Percentiles rank a stretch among this genome's conserved stretches.
phyloP scores from a whole-genome alignment of 2,888 invertebrate genomes.

The Nymphalis c-album region DNA sequence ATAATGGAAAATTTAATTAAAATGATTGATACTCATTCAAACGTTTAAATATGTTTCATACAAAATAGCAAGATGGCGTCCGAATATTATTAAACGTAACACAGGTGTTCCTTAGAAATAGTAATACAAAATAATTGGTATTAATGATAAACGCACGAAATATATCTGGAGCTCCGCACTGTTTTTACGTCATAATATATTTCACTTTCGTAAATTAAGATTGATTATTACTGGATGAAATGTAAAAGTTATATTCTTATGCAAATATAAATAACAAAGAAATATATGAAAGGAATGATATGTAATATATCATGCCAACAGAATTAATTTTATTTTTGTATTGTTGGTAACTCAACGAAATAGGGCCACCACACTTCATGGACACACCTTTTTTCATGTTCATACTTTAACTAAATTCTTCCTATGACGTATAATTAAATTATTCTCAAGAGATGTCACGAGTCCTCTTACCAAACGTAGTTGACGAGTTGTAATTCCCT shows the following conservation, averaged over 20 bases:
- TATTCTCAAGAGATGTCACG: too few relatives aligned
- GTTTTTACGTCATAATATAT: conserved; percentile 22
- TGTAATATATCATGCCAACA: too few relatives aligned
- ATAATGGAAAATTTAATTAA: too few relatives aligned
- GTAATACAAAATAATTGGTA: conserved; percentile 37
- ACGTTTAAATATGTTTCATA: not conserved
- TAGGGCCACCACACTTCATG: too few relatives aligned
- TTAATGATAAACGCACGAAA: conserved; percentile 35
- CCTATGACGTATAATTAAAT: too few relatives aligned
- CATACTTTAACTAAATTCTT: too few relatives aligned
- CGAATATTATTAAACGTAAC: not conserved
- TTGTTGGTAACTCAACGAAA: too few relatives aligned
- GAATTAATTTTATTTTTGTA: too few relatives aligned
- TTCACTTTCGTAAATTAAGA: conserved; percentile 26
- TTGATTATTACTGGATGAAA: conserved; percentile 20
- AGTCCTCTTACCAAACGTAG: too few relatives aligned
- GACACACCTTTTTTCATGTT: too few relatives aligned
- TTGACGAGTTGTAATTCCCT: too few relatives aligned
- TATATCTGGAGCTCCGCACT: conserved; percentile 17
- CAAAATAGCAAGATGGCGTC: not conserved
- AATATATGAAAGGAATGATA: not conserved
- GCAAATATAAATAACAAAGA: conserved; percentile 3
- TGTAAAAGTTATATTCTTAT: conserved; percentile 7
- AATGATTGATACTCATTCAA: too few relatives aligned
- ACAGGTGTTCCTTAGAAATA: conserved; percentile 16